These are phyloP conservation scores for Cygnus buccinator DNA, from an alignment of 2,113 vertebrate genomes.

Conservation along the genomic window DNA sequence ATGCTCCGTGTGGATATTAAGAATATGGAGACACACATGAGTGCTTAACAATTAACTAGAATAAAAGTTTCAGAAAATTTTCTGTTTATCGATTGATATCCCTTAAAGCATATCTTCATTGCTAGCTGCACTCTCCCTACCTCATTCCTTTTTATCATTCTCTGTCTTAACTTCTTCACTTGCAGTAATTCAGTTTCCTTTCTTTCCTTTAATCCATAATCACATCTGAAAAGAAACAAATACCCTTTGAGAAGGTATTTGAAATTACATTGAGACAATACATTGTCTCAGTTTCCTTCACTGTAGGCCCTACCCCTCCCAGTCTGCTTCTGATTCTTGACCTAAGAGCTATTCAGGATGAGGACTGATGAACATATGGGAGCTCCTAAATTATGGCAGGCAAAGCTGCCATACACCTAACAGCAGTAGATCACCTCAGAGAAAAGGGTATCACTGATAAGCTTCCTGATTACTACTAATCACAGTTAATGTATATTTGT, in stretches of 20 bases:
- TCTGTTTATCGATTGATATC: not conserved
- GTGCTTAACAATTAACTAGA: not conserved
- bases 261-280: too few species aligned
- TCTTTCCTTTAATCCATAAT: not conserved
- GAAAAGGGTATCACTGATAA: not conserved
- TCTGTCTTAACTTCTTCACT: not conserved
- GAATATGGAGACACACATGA: rapidly evolving
- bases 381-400: not conserved
- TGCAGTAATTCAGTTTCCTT: not conserved
- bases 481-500: not conserved
- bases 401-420: not conserved
- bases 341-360: not conserved
- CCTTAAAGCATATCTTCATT: not conserved
- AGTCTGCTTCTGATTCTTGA: not conserved
- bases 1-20: not conserved
- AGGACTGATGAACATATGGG: not conserved
- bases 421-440: rapidly evolving
- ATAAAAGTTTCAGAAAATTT: not conserved
- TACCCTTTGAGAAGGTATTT: not conserved
- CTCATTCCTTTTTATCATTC: not conserved
- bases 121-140: not conserved
- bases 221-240: not conserved
- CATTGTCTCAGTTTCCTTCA: not conserved
- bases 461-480: not conserved
- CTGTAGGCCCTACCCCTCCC: not conserved